Conservation (phyloP, 2,113 vertebrate genomes). For the Martes martes region DNA sequence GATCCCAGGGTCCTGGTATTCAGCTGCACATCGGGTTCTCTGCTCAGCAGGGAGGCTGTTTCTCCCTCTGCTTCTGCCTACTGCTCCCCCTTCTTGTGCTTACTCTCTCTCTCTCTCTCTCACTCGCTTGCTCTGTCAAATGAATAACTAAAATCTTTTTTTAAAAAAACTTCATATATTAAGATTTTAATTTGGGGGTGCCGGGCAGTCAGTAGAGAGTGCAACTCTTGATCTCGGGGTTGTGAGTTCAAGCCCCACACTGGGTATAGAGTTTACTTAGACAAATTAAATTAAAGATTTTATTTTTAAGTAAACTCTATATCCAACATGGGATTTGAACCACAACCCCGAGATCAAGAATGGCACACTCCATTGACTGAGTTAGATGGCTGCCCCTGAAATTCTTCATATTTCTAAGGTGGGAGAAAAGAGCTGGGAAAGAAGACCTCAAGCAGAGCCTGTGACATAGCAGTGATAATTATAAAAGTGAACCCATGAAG, state of each 20-base stretch:
- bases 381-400: not conserved
- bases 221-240: not conserved
- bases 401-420: not conserved
- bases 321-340: not conserved
- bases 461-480: not conserved
- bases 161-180: too few species aligned
- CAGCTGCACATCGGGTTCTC: too few species aligned
- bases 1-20: too few species aligned
- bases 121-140: too few species aligned
- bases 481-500: not conserved
- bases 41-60: too few species aligned
- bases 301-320: not conserved
- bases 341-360: not conserved
- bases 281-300: not conserved
- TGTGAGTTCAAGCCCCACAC: not conserved
- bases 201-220: not conserved
- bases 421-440: not conserved
- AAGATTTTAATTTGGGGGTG: not conserved
- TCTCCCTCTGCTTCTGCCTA: too few species aligned
- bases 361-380: not conserved
- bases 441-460: not conserved
- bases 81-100: too few species aligned
- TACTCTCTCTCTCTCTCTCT: too few species aligned
- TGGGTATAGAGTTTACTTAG: not conserved
- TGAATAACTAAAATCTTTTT: too few species aligned